Evolutionary conservation across 2,888 invertebrate genomes (phyloP).

Genomic region (Eupithecia centaureata): DNA sequence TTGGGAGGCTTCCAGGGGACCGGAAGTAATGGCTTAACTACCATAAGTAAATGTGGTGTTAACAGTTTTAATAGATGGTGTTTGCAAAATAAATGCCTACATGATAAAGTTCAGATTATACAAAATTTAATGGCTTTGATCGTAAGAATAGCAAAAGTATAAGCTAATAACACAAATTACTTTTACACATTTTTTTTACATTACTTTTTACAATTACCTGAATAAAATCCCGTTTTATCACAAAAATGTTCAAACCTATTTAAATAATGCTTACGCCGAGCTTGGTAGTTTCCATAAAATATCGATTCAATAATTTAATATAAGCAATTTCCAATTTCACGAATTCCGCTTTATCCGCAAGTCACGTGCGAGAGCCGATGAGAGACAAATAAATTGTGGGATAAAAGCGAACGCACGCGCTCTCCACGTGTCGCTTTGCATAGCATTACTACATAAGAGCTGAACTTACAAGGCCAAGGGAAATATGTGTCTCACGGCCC

Average conservation of each 20-base stretch:
- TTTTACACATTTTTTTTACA: no score
- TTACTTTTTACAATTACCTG: no score
- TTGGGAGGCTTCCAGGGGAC: background rate
- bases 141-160: background rate
- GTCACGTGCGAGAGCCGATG: slow-evolving; percentile 20
- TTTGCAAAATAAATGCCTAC: background rate
- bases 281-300: slow-evolving; percentile 14
- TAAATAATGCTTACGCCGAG: background rate
- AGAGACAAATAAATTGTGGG: slow-evolving; percentile 16
- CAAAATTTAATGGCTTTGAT: background rate
- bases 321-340: slow-evolving; percentile 30
- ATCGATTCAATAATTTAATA: slow-evolving; percentile 31
- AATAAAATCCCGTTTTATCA: background rate
- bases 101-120: background rate
- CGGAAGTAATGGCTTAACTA: background rate
- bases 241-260: slow-evolving; percentile 2
- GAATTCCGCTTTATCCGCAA: slow-evolving; percentile 12
- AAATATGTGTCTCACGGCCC: background rate
- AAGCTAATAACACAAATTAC: background rate
- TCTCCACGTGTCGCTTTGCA: background rate
- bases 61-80: background rate
- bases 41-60: background rate
- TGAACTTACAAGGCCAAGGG: background rate
- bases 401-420: slow-evolving; percentile 4
- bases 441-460: background rate